Evolutionary conservation across 2,888 invertebrate species (phyloP).

Genomic region (Miltochrista miniata): DNA sequence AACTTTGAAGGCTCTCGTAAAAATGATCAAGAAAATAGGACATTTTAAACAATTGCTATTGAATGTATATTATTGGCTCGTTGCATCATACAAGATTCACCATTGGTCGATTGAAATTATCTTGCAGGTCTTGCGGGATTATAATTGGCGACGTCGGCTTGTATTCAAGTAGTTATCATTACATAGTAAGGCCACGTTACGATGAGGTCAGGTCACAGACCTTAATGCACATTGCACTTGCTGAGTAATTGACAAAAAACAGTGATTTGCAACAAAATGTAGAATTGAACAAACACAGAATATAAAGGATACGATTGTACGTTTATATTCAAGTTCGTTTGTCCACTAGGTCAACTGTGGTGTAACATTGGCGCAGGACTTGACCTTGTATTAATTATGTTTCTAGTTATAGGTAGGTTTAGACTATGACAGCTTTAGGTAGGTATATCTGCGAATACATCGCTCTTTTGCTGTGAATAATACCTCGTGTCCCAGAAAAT

Average conservation of each 20-base stretch:
- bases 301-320: slow-evolving; percentile 30
- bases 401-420: neutral
- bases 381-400: slow-evolving; percentile 25
- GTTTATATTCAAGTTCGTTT: slow-evolving; percentile 22
- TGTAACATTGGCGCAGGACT: slow-evolving; percentile 29
- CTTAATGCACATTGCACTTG: slow-evolving; percentile 45
- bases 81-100: slow-evolving; percentile 4
- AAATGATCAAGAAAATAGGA: neutral
- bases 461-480: neutral
- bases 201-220: slow-evolving; percentile 50
- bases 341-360: slow-evolving; percentile 20
- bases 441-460: neutral
- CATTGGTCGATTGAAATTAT: slow-evolving; percentile 28
- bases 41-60: slow-evolving; percentile 11
- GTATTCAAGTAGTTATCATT: slow-evolving; percentile 43
- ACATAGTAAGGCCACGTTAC: slow-evolving; percentile 40
- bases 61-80: slow-evolving; percentile 18
- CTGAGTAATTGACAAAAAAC: slow-evolving; percentile 31
- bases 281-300: slow-evolving; percentile 13
- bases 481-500: no score
- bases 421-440: slow-evolving; percentile 1
- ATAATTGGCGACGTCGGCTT: slow-evolving; percentile 27
- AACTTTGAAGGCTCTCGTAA: no score
- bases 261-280: slow-evolving; percentile 11
- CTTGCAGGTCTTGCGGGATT: slow-evolving; percentile 3